Evolutionary conservation across 2,888 invertebrate species (phyloP).

Genomic region (Ormia ochracea): DNA sequence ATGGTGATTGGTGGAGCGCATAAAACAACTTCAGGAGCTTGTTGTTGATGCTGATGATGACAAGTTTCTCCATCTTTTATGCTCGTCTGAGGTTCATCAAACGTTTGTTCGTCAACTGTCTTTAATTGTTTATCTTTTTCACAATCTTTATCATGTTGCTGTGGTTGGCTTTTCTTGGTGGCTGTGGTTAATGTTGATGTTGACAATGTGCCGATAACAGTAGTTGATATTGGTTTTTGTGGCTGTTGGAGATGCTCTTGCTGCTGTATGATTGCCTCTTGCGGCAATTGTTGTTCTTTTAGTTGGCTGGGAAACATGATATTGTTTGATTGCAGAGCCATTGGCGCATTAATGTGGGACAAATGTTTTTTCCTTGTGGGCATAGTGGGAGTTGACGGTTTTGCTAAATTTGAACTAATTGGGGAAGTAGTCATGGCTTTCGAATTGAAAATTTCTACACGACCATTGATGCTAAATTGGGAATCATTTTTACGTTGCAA

Average conservation of each 20-base stretch:
- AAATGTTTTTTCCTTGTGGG: slow-evolving; percentile 63
- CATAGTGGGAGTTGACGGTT: slow-evolving; percentile 68
- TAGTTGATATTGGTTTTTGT: too few relatives aligned
- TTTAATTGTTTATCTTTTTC: slow-evolving; percentile 73
- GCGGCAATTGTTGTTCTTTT: slow-evolving; percentile 22
- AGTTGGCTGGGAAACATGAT: slow-evolving; percentile 39
- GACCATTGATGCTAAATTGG: slow-evolving; percentile 73
- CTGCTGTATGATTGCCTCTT: too few relatives aligned
- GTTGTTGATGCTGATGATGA: slow-evolving; percentile 47
- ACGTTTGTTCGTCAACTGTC: slow-evolving; percentile 76
- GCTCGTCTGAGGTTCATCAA: slow-evolving; percentile 54
- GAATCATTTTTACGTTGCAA: slow-evolving; percentile 60
- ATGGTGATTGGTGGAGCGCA: slow-evolving; percentile 72
- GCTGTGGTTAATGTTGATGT: slow-evolving; percentile 25
- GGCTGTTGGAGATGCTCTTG: too few relatives aligned
- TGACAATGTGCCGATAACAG: slow-evolving; percentile 54
- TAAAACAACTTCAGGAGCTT: slow-evolving; percentile 67
- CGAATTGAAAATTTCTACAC: slow-evolving; percentile 74
- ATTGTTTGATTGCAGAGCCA: slow-evolving; percentile 30
- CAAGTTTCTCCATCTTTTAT: slow-evolving; percentile 27
- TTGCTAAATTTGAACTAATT: slow-evolving; percentile 36
- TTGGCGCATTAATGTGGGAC: slow-evolving; percentile 59
- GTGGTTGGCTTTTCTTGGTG: neutral
- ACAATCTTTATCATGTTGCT: neutral
- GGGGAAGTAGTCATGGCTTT: slow-evolving; percentile 66